phyloP scores from a whole-genome alignment of 2,113 vertebrate species.

The Arvicanthis niloticus region DNA sequence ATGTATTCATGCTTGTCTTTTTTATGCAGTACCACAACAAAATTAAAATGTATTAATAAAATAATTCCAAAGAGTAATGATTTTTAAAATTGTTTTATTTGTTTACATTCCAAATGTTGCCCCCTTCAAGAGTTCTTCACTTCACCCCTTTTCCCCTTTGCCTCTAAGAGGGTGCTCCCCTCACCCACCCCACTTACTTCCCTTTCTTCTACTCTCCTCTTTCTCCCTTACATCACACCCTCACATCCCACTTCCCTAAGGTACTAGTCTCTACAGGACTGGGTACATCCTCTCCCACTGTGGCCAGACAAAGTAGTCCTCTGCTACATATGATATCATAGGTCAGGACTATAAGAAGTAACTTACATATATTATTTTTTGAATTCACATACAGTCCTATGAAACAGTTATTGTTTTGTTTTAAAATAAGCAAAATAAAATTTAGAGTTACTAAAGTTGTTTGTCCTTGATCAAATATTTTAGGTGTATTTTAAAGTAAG shows the following conservation, averaged over 20 bases:
- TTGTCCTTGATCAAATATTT: neutral
- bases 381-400: neutral
- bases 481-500: slow-evolving; percentile 26
- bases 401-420: slow-evolving; percentile 8
- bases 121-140: too few relatives aligned
- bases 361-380: slow-evolving; percentile 30
- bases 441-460: neutral
- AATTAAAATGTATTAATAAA: slow-evolving; percentile 47
- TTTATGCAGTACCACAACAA: slow-evolving; percentile 2
- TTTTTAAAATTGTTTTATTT: neutral
- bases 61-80: neutral
- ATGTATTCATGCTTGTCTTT: slow-evolving; percentile 12
- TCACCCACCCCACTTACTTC: too few relatives aligned
- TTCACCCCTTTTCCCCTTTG: too few relatives aligned
- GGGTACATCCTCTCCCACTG: too few relatives aligned
- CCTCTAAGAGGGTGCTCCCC: too few relatives aligned
- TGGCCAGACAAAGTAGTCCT: too few relatives aligned
- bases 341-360: neutral
- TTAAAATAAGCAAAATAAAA: slow-evolving; percentile 39
- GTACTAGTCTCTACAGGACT: too few relatives aligned
- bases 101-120: too few relatives aligned
- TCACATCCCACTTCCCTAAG: too few relatives aligned
- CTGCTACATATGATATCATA: neutral
- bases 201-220: too few relatives aligned
- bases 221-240: too few relatives aligned